phyloP scores from a whole-genome alignment of 1,140 invertebrate species.

The Triops cancriformis region DNA sequence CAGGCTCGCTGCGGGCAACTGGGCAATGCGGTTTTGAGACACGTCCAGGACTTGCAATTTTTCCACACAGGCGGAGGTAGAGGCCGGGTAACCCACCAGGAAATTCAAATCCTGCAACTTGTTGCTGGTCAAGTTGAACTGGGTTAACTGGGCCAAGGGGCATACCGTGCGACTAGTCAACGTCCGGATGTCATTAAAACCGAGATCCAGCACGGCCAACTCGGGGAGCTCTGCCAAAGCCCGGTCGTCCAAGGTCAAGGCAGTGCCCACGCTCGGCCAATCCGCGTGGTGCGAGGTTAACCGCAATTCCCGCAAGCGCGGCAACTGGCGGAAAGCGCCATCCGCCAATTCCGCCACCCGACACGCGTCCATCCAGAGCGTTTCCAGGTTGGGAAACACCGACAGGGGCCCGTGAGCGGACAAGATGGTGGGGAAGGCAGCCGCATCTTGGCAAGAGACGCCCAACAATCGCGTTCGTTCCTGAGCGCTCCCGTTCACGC shows the following conservation, averaged over 20 bases:
- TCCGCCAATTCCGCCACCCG: slow-evolving; percentile 66
- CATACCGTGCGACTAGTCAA: slow-evolving; percentile 67
- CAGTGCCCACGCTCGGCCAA: slow-evolving; percentile 59
- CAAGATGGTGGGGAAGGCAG: slow-evolving; percentile 23
- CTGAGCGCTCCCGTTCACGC: slow-evolving; percentile 14
- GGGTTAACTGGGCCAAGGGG: slow-evolving; percentile 63
- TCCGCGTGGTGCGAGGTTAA: slow-evolving; percentile 66
- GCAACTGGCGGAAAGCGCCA: slow-evolving; percentile 65
- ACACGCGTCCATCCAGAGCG: slow-evolving; percentile 61
- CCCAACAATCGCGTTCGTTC: slow-evolving; percentile 7
- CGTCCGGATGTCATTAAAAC: slow-evolving; percentile 68
- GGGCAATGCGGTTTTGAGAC: slow-evolving; percentile 64
- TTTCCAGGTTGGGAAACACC: slow-evolving; percentile 18
- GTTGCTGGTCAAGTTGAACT: slow-evolving; percentile 74
- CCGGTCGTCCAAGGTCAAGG: slow-evolving; percentile 54
- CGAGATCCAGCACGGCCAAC: slow-evolving; percentile 65
- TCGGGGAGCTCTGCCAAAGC: slow-evolving; percentile 63
- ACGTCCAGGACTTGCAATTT: slow-evolving; percentile 52
- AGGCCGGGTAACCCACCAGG: slow-evolving; percentile 52
- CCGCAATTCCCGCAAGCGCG: slow-evolving; percentile 59
- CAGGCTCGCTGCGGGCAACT: slow-evolving; percentile 59
- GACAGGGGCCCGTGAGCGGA: slow-evolving; percentile 16
- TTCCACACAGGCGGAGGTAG: slow-evolving; percentile 38
- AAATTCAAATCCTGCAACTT: slow-evolving; percentile 61
- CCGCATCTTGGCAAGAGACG: slow-evolving; percentile 20